Evolutionary conservation across 1,140 invertebrate species (phyloP), one percentile per base, ranked within the genome.

Genomic region (Listronotus bonariensis): DNA sequence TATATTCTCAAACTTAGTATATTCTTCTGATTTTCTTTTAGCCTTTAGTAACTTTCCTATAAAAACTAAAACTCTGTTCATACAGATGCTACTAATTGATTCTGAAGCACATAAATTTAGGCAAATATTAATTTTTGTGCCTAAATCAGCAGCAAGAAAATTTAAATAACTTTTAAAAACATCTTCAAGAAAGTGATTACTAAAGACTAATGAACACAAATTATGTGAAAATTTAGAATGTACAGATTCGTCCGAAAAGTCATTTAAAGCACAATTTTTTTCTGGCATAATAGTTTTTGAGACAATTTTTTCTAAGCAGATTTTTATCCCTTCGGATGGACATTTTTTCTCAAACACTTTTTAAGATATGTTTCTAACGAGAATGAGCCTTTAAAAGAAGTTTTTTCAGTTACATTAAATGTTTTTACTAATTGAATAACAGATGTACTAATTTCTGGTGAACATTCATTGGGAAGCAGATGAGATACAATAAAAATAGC

Each of bases 371-470:
- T 18, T 15, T 15, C 11, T 32, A 65, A 49, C 8, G 20, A 26
- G 20, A 26, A n/a, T n/a, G n/a, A 26, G 20, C 5, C 2, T 26
- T 26, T 26, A 3, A 26, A 26, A 36, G 55, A 20, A 11, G 18
- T 31, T 34, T 53, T 40, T 15, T 66, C 18, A 15, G 36, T 59
- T 26, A 46, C 7, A 40, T 52, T 41, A n/a, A 42, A 77, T 74
- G 62, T 78, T 77, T 34, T 77, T 65, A 69, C 80, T 78, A 76
- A 81, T 75, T 31, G 78, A 75, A 77, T 69, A 76, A 69, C 77
- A 71, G 64, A 41, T 15, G 31, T 43, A 42, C 51, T 56, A 8
- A 60, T 63, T 18, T 70, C 53, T 18, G 55, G 7, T 9, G 59
- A 11, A 20, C 40, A 59, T 40, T 59, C 59, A 12, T 68, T 17